Evolutionary conservation across 2,113 vertebrate species (phyloP).

Genomic region (Lepidiolamprologus cunningtoni): DNA sequence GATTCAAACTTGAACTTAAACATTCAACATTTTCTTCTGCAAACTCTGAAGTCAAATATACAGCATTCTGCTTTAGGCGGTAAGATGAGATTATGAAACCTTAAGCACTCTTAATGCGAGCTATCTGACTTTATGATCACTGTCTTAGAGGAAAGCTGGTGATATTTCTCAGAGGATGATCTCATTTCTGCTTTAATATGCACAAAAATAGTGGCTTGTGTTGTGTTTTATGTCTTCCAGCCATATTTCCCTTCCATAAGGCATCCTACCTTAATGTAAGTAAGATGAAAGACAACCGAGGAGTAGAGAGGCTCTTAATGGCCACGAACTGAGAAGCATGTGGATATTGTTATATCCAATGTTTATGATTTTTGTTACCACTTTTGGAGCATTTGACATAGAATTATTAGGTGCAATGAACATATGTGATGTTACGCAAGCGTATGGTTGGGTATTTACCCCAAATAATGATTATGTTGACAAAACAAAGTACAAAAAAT

Average conservation of each 20-base stretch:
- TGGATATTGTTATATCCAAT: background rate
- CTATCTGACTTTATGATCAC: background rate
- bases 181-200: background rate
- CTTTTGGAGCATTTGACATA: background rate
- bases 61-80: background rate
- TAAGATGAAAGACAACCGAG: slow-evolving; percentile 4
- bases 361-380: background rate
- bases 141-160: background rate
- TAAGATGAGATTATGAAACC: background rate
- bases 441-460: background rate
- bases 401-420: background rate
- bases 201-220: background rate
- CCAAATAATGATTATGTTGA: background rate
- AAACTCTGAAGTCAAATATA: background rate
- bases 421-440: background rate
- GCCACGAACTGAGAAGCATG: background rate
- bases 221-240: slow-evolving; percentile 15
- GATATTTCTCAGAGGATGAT: slow-evolving; percentile 7
- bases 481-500: background rate
- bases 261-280: slow-evolving; percentile 14
- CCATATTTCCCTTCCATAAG: slow-evolving; percentile 20
- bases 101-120: background rate
- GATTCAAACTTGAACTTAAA: background rate
- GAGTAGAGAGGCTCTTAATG: background rate
- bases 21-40: background rate